Conservation (phyloP, 2,797 vertebrate genomes). For the Oreochromis mossambicus region DNA sequence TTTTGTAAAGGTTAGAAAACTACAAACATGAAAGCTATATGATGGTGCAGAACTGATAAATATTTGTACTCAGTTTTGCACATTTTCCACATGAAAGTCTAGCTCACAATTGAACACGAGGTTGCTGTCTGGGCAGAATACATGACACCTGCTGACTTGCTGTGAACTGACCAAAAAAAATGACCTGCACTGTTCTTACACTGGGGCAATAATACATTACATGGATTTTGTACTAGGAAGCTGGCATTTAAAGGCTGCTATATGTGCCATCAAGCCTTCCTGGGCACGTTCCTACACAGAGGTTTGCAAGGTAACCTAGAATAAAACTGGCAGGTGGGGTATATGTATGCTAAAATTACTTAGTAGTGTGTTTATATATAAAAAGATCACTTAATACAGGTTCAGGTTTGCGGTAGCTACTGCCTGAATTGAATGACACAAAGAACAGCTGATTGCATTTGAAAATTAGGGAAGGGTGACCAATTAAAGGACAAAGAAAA, state of each 20-base stretch:
- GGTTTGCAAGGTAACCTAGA: neutral
- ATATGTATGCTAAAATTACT: neutral
- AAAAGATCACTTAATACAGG: neutral
- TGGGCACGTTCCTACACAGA: neutral
- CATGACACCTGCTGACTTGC: neutral
- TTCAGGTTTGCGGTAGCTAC: neutral
- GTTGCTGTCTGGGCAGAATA: neutral
- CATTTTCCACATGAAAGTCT: neutral
- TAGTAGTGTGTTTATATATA: neutral
- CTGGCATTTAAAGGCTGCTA: neutral
- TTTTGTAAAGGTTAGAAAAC: neutral
- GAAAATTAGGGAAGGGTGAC: neutral
- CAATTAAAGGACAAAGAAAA: neutral
- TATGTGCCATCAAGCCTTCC: neutral
- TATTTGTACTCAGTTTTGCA: neutral
- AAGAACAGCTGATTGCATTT: neutral
- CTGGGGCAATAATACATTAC: accelerated
- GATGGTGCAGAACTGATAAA: neutral
- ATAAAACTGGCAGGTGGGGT: neutral
- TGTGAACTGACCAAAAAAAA: neutral
- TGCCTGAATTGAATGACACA: neutral
- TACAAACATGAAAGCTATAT: neutral
- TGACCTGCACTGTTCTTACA: neutral
- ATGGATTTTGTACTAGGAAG: neutral
- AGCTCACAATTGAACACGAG: neutral